Evolutionary conservation across 2,113 vertebrate species (phyloP).

Genomic region (Plestiodon gilberti): DNA sequence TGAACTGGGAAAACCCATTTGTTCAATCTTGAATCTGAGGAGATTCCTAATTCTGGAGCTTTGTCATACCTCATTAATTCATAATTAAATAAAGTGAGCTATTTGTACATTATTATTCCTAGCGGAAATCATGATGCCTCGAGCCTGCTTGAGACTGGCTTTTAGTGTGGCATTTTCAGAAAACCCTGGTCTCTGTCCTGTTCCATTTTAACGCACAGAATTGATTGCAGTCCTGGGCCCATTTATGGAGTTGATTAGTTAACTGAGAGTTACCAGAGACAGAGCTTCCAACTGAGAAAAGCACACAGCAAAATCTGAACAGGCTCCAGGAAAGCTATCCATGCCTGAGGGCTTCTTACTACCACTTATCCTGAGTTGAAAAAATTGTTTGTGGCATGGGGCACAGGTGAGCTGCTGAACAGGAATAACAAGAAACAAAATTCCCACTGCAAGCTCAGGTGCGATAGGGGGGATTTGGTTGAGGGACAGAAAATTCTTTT

Average conservation of each 20-base stretch:
- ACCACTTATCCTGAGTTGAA: neutral
- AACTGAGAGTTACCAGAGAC: neutral
- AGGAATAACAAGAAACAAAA: neutral
- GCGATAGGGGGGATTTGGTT: no score
- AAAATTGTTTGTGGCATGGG: neutral
- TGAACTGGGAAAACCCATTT: slow-evolving; percentile 16
- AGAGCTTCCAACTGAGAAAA: neutral
- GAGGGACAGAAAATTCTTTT: no score
- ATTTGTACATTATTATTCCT: slow-evolving; percentile 39
- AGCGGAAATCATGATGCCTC: neutral
- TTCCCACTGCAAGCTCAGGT: neutral
- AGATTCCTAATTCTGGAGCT: slow-evolving; percentile 18
- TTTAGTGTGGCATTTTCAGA: neutral
- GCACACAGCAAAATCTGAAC: neutral
- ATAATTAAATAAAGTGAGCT: slow-evolving; percentile 31
- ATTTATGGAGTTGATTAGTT: neutral
- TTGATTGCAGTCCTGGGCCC: neutral
- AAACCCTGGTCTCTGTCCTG: neutral
- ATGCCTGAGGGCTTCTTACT: neutral
- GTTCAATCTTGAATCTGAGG: slow-evolving; percentile 29
- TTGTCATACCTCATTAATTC: slow-evolving; percentile 35
- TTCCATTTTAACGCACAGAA: neutral
- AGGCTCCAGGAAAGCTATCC: neutral
- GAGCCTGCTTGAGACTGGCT: neutral
- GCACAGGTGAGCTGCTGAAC: neutral